Conservation (phyloP, 2,797 vertebrate species). For the Amazona finschi region DNA sequence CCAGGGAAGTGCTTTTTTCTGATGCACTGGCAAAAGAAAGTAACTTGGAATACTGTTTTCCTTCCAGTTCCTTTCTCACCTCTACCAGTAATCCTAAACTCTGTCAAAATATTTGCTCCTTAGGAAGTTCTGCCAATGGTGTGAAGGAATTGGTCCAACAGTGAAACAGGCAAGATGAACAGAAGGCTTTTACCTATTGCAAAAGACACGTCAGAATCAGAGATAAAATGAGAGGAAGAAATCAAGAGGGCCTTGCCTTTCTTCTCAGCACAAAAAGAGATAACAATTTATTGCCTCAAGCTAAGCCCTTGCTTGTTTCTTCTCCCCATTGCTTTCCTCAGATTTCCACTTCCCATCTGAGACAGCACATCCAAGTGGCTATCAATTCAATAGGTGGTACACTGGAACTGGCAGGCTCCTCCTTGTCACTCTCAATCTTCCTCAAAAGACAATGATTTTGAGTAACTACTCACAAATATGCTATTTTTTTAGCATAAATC, state of each 20-base stretch:
- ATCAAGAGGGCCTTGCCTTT: background rate
- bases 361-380: background rate
- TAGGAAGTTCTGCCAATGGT: conserved; percentile 22
- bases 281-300: background rate
- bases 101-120: conserved; percentile 56
- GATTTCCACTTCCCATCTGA: background rate
- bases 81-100: conserved; percentile 14
- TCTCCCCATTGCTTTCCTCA: background rate
- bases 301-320: background rate
- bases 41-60: background rate
- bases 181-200: conserved; percentile 43
- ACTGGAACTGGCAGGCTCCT: background rate
- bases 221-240: background rate
- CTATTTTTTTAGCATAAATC: background rate
- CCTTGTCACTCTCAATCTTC: background rate
- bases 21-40: background rate
- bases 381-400: background rate
- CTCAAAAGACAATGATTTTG: background rate
- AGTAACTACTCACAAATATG: background rate
- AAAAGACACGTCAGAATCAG: background rate
- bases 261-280: background rate
- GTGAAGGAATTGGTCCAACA: background rate
- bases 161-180: background rate
- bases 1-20: background rate
- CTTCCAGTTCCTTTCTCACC: conserved; percentile 36